Evolutionary conservation across 2,797 vertebrate genomes (phyloP), one percentile per base, ranked within the genome.

Genomic region (Falco rusticolus): DNA sequence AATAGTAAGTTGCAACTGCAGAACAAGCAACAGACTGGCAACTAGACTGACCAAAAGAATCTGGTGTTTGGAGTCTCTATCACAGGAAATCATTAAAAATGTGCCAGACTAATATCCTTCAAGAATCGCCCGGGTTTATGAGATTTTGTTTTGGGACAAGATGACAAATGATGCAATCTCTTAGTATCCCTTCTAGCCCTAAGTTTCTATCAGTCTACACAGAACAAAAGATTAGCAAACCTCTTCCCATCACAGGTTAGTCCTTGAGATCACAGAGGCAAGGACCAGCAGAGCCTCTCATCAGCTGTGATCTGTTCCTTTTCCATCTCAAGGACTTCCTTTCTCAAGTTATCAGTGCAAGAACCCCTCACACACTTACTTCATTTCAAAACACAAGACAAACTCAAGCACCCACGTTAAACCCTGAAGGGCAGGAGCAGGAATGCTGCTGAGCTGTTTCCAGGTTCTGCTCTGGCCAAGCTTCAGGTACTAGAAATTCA

Each of bases 101-200:
- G 10, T 37, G 47, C n/a, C 24, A 64, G 33, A 80, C 33, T 69
- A 75, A 72, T 28, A 69, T 19, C 48, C 72, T 75, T 33, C n/a
- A 41, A 9, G n/a, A 94, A 71, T 5, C 93, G 43, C 64, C 22
- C 39, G 17, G 1, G 22, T 66, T 70, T 48, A 56, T 18, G 24
- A 68, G 43, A 22, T 80, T 80, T 71, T 84, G 57, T 53, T 89
- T 25, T 47, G 45, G 50, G 47, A 84, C n/a, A 57, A 41, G 10
- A 89, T 39, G 34, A 74, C 0, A 0, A 48, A 64, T 0, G 0
- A 56, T 5, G 7, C 39, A 50, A 50, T 51, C 66, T 47, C 72
- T 83, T 41, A 31, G 21, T 1, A 24, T 9, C 16, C 21, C 41
- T 84, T 31, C 88, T 16, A 84, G 69, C 19, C 39, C 22, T 20